Conservation (phyloP, 2,888 invertebrate genomes). For the Eurytoma californica region DNA sequence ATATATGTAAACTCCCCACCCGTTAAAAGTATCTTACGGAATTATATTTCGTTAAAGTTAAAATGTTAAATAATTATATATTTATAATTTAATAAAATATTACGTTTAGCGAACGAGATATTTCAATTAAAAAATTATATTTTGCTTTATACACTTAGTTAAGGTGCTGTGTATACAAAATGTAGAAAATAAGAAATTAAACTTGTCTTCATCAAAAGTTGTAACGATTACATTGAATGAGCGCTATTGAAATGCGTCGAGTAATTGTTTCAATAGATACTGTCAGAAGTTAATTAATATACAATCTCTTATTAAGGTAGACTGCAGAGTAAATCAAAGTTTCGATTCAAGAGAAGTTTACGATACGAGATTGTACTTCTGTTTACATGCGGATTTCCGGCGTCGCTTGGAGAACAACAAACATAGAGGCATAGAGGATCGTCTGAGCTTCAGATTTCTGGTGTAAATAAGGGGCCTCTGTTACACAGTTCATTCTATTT, state of each 20-base stretch:
- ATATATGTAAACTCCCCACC: no score
- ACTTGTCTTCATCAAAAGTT: no score
- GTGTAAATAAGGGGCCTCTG: conserved; percentile 25
- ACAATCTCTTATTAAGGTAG: conserved; percentile 32
- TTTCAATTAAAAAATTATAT: no score
- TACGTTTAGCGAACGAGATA: no score
- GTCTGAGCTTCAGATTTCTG: conserved; percentile 10
- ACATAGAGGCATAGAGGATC: conserved; percentile 34
- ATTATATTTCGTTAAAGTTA: no score
- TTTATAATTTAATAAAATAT: no score
- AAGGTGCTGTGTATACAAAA: no score
- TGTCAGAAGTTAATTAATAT: conserved; percentile 45
- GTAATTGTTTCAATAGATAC: background rate
- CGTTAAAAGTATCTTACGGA: no score
- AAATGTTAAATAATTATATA: no score
- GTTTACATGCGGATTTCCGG: conserved; percentile 48
- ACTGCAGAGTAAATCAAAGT: conserved; percentile 46
- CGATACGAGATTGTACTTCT: conserved; percentile 45
- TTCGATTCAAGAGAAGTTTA: conserved; percentile 49
- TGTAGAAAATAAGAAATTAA: no score
- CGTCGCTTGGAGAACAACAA: conserved; percentile 49
- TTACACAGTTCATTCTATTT: background rate
- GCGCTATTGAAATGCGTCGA: background rate
- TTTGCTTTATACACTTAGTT: no score
- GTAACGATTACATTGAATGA: background rate